Base-by-base conservation (phyloP, 2,888 invertebrate species). In the Netelia inedita region DNA sequence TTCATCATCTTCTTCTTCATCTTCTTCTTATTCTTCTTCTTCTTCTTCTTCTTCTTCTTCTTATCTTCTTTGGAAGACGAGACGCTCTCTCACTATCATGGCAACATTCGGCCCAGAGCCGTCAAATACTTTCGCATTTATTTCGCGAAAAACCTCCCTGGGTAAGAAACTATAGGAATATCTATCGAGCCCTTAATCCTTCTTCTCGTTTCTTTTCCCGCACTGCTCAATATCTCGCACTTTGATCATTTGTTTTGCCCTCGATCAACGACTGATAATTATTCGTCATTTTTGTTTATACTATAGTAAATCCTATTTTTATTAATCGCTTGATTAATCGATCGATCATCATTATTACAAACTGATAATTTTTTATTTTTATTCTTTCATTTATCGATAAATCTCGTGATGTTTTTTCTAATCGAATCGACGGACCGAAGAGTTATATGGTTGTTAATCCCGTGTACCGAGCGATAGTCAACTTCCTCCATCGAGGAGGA, bases 1-100 rank as follows among this genome's bases (percentile, higher is more conserved):
- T 3, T 28, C 28, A 5, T 1, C 28, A 5, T 1, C 28, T 1
- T 28, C 28, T 3, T 28, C 28, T 3, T 28, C 28, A 0, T 28
- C 28, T 28, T 28, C 28, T 3, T 28, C 0, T 28, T 28, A 0
- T 28, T 2, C 3, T 92, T 90, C 90, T 89, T 88, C 83, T 79
- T 88, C 35, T 35, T 35, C 5, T 6, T 35, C 35, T 35, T 35
- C 35, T 35, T 35, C 6, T 35, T 35, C 35, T 35, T 35, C 35
- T 28, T n/a, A n/a, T 83, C 87, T 82, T 79, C 84, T 83, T 85
- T 78, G 65, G 55, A 57, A 68, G 61, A 55, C 82, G 83, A 68
- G 46, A 57, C 57, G 53, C 79, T 76, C 65, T 78, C 73, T 80
- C 66, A 81, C 84, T 81, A 66, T 66, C 87, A 82, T 85, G 82